Evolutionary conservation across 2,888 invertebrate species (phyloP), one percentile per base, ranked within the genome.

Genomic region (Dolomedes plantarius): DNA sequence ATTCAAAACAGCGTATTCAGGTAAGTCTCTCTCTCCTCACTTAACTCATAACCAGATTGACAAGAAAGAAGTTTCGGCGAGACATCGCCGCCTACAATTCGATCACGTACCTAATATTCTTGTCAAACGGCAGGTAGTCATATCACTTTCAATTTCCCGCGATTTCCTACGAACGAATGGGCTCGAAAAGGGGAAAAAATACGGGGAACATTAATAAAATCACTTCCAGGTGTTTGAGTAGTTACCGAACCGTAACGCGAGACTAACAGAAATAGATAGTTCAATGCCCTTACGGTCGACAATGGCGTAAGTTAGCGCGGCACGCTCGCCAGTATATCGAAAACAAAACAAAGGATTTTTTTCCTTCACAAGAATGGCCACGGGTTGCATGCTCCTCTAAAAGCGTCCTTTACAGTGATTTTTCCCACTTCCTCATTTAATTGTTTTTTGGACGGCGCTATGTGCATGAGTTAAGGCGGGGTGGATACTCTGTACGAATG

Each of bases 221-320:
- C 41, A 41, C 64, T 75, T 76, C 75, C 69, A 69, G 75, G 71
- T 75, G 81, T 68, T 73, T 46, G 39, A 69, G 46, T 31, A 62
- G 31, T 19, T 16, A 75, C 19, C 64, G 82, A 71, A 75, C 82
- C 82, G 82, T 75, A 75, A 75, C 74, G 65, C 16, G 62, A 50
- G 50, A 74, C 62, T 75, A 82, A 82, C 82, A 75, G 82, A 82
- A 82, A 82, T 82, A 82, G 82, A 75, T 82, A 75, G 82, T 82
- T 82, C 82, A 82, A 75, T 64, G 82, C 62, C 82, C 82, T 64
- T n/a, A 32, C 23, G 78, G 19, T 46, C 67, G 56, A 74, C 68
- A 68, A 74, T 81, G 39, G 46, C 9, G 69, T 27, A 56, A 56
- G 56, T 56, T 23, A 23, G 23, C 56, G 28, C 62, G 68, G 74